Percentiles rank a stretch among this genome's conserved stretches.
Evolutionary conservation across 2,888 invertebrate species (phyloP).

Genomic region (Embidobia sp.): DNA sequence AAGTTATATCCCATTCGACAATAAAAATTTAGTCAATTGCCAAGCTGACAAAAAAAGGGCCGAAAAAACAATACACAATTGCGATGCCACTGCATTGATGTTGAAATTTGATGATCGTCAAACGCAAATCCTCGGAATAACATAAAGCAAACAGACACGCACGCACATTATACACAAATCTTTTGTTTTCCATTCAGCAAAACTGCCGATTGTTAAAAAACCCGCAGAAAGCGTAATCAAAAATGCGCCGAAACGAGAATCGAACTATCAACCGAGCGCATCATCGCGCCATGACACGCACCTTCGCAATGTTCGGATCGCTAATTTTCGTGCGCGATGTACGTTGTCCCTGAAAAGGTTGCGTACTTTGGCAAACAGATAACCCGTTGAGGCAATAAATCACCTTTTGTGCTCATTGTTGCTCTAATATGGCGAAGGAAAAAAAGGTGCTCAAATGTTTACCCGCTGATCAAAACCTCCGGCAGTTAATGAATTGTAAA

Average conservation of each 20-base stretch:
- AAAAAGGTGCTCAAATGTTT: conserved; percentile 72
- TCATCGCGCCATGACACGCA: not conserved
- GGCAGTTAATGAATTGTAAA: conserved; percentile 76
- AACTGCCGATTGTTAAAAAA: not conserved
- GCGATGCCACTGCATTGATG: not conserved
- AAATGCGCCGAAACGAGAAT: not conserved
- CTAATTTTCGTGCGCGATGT: conserved; percentile 5
- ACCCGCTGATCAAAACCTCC: conserved; percentile 72
- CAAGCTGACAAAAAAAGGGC: no score
- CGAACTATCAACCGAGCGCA: not conserved
- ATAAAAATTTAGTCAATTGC: no score
- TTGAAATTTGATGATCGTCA: conserved; percentile 9
- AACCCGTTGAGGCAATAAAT: conserved; percentile 64
- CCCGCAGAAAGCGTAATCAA: not conserved
- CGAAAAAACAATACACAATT: not conserved
- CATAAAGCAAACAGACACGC: not conserved
- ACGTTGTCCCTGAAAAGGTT: conserved; percentile 1
- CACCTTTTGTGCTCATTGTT: conserved; percentile 35
- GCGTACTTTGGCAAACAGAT: conserved; percentile 18
- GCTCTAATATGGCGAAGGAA: conserved; percentile 10
- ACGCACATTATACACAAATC: not conserved
- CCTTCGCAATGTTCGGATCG: not conserved
- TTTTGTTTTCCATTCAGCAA: not conserved
- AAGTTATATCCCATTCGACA: no score
- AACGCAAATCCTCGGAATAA: not conserved